Base-by-base conservation (phyloP, 2,888 invertebrate species). In the Polydrusus tereticollis region DNA sequence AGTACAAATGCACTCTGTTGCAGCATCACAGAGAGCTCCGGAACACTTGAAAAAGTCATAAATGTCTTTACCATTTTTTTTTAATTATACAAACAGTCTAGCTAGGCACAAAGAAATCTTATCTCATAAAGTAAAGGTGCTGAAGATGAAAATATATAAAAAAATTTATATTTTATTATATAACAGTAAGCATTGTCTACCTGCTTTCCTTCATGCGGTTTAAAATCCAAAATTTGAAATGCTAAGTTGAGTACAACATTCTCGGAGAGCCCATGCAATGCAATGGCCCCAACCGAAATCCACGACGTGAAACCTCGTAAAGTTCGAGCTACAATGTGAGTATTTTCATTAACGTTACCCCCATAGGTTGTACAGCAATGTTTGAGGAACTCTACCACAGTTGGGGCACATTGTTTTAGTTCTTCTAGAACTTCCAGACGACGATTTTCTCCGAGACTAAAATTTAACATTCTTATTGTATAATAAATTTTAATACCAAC, bases 271-370 rank as follows among this genome's bases (percentile, higher is more conserved):
- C 91, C 90, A 65, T 91, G 88, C 64, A 96, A 88, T 36, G 92
- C 90, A 76, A 97, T 90, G 12, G 94, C 94, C 79, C 92, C 92
- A 10, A 97, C 91, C 66, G 92, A 91, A 78, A 97, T 90, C 97
- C 98, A 98, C 7, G 97, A 95, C 0, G 94, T 94, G 84, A 97
- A 92, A 85, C 97, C 98, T 78, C 92, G 90, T 64, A 96, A 87
- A 26, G 94, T 91, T 84, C 93, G 93, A 64, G 90, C 86, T 58
- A 92, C 90, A 73, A 93, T 89, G 81, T 91, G 89, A 73, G 90
- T 86, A 68, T 92, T 90, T 76, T 93, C 89, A 79, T 91, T 89
- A 76, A 89, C 86, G 82, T 92, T 92, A 71, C 89, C 89, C 16
- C 87, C 86, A 75, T 89, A 89, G 78, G 87, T 92, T 77, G 90